A percentile compares a stretch with the other conserved stretches of the same genome.
These are phyloP conservation scores for Teleopsis dalmanni DNA, from an alignment of 1,140 invertebrate genomes.

Conservation along the genomic window DNA sequence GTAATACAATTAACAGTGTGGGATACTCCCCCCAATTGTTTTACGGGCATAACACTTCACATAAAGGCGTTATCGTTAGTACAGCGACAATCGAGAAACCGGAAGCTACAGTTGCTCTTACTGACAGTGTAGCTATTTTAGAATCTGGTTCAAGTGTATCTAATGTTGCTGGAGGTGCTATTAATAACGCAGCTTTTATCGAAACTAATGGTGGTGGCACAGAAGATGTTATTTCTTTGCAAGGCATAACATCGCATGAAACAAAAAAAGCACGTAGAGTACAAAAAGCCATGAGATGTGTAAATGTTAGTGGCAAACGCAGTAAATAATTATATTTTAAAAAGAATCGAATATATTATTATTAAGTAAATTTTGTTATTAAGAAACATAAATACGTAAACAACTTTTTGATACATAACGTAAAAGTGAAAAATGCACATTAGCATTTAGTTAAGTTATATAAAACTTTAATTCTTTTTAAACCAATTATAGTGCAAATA, in stretches of 20 bases:
- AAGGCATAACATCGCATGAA: slow-evolving; percentile 19
- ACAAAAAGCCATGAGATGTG: slow-evolving; percentile 42
- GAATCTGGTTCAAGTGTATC: not conserved
- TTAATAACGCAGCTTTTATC: not conserved
- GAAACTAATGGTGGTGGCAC: slow-evolving; percentile 5
- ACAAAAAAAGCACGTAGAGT: slow-evolving; percentile 45
- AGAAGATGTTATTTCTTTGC: slow-evolving; percentile 8
- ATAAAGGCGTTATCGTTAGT: slow-evolving; percentile 35
- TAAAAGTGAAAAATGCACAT: too few relatives aligned
- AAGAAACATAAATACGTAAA: too few relatives aligned
- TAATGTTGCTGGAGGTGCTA: not conserved
- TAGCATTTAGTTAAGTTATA: too few relatives aligned
- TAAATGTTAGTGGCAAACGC: slow-evolving; percentile 41
- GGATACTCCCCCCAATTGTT: slow-evolving; percentile 33
- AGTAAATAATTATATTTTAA: slow-evolving; percentile 36
- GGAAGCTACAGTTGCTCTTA: not conserved
- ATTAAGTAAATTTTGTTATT: too few relatives aligned
- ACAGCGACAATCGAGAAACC: slow-evolving; percentile 19
- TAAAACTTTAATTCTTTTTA: too few relatives aligned
- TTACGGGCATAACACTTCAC: slow-evolving; percentile 26
- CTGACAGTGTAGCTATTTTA: not conserved
- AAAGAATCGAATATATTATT: too few relatives aligned
- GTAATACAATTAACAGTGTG: not conserved
- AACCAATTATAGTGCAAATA: too few relatives aligned
- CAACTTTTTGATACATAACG: too few relatives aligned